Evolutionary conservation across 2,888 invertebrate species (phyloP).

Genomic region (Calameuta filiformis): DNA sequence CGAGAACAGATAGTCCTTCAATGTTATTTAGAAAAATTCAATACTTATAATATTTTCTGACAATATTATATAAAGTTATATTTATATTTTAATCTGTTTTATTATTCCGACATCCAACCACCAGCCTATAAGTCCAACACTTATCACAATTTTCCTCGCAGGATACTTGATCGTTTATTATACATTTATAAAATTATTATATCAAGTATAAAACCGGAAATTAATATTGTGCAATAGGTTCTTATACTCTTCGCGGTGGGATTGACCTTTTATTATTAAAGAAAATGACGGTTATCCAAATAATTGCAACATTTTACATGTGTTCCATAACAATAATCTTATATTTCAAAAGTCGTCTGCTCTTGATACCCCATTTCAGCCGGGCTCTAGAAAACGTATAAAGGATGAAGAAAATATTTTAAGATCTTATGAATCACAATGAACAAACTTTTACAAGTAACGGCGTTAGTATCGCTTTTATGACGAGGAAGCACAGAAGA

Average conservation of each 20-base stretch:
- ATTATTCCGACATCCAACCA: not conserved
- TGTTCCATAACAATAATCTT: not conserved
- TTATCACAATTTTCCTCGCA: not conserved
- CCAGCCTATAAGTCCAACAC: not conserved
- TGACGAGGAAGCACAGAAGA: not conserved
- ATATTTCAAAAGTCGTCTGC: not conserved
- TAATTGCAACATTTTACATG: not conserved
- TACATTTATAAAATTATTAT: too few species aligned
- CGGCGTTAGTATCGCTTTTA: not conserved
- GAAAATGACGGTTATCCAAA: not conserved
- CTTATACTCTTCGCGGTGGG: not conserved
- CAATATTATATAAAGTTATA: slow-evolving; percentile 55
- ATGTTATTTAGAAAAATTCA: slow-evolving; percentile 41
- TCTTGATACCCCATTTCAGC: not conserved
- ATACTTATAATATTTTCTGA: slow-evolving; percentile 57
- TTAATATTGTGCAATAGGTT: not conserved
- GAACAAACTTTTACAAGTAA: not conserved
- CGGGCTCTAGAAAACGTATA: not conserved
- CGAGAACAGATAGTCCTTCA: slow-evolving; percentile 9
- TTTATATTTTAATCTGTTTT: slow-evolving; percentile 47
- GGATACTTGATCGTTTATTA: too few species aligned
- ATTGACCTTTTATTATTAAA: not conserved
- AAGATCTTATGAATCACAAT: not conserved
- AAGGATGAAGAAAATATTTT: not conserved
- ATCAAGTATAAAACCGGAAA: not conserved